Evolutionary conservation across 2,113 vertebrate genomes (phyloP).

Genomic region (Thunnus maccoyii): DNA sequence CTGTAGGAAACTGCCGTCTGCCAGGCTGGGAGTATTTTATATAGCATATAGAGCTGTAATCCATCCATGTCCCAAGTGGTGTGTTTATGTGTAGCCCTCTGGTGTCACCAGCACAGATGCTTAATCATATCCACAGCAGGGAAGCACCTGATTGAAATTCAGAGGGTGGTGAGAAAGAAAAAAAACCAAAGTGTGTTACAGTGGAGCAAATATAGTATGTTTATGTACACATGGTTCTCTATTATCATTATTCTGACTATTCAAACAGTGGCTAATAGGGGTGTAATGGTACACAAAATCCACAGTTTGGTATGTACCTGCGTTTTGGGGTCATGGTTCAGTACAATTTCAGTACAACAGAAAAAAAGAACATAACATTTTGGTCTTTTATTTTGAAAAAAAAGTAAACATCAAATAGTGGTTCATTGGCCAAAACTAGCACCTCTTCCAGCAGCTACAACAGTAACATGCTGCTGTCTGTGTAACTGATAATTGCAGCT

Average conservation of each 20-base stretch:
- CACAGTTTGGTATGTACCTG: too few species aligned
- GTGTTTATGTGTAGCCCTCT: conserved; percentile 31
- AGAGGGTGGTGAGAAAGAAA: not conserved
- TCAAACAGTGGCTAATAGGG: too few species aligned
- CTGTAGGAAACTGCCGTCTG: not conserved
- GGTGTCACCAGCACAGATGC: conserved; percentile 55
- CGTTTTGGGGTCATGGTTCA: too few species aligned
- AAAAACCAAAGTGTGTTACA: not conserved
- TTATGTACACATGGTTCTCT: conserved; percentile 1
- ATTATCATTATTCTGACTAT: not conserved
- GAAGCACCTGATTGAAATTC: conserved; percentile 38
- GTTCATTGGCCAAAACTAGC: too few species aligned
- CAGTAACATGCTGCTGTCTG: too few species aligned
- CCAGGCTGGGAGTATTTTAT: conserved; percentile 30
- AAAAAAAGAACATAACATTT: too few species aligned
- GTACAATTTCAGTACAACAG: too few species aligned
- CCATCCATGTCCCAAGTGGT: conserved; percentile 36
- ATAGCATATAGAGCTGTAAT: conserved; percentile 23
- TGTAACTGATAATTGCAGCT: too few species aligned
- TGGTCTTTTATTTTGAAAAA: too few species aligned
- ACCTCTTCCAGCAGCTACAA: too few species aligned
- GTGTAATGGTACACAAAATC: too few species aligned
- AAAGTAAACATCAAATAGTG: too few species aligned
- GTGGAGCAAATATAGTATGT: conserved; percentile 31
- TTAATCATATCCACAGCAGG: conserved; percentile 56